Evolutionary conservation across 2,113 vertebrate species (phyloP), one percentile per base, ranked within the genome.

Genomic region (Nannospalax galili): DNA sequence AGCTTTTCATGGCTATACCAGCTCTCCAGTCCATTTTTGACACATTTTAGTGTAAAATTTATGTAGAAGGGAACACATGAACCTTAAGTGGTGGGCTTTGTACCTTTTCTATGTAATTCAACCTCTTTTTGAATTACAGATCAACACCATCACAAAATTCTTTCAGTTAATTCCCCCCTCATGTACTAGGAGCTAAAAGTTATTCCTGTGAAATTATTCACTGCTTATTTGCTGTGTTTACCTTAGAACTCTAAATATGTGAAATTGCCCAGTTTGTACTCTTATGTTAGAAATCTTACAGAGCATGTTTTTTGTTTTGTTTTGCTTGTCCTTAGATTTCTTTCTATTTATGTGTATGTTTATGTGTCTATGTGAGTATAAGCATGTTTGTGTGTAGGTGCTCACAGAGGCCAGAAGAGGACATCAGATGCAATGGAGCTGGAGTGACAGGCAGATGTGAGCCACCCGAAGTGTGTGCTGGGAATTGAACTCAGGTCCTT

Each of bases 41-140:
- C 24, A 42, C 16, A 28, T 87, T 67, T 74, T 9, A 65, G n/a
- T 84, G 10, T 60, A 87, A 88, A 96, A 67, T 90, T 82, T 81
- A 37, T 48, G 48, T 40, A 82, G 9, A 81, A 69, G 80, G 3
- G 16, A 60, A 78, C 86, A n/a, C 1, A 48, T 10, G 30, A 7
- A 45, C 86, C 7, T 80, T 74, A 64, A 85, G 5, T 70, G 15
- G n/a, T 87, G 26, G n/a, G 28, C 77, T 70, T 42, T 82, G 85
- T 70, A 45, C 42, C 58, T 74, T 58, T 56, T 69, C 16, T 77
- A 10, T 64, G 17, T 45, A 67, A 64, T 64, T 32, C n/a, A 90
- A 79, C 45, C 3, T 17, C 17, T 30, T 67, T 11, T 17, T 26
- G n/a, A 94, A 77, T 45, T 65, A 40, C 2, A 78, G 15, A 69